Conservation (phyloP, 2,888 invertebrate genomes). For the Volucella inanis region DNA sequence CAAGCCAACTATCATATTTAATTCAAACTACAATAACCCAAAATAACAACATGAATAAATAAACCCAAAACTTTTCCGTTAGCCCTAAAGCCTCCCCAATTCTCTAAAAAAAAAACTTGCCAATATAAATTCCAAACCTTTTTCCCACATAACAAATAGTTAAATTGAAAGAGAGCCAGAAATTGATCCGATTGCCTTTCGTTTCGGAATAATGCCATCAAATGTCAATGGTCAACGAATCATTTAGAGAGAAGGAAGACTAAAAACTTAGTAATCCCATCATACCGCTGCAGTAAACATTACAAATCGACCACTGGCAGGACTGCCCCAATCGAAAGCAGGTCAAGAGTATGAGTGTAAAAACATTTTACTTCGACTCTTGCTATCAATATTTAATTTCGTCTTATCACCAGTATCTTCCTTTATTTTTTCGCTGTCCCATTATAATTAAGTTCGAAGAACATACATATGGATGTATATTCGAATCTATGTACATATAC, state of each 20-base stretch:
- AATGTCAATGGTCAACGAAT: conserved; percentile 49
- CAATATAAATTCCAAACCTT: not conserved
- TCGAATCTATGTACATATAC: not conserved
- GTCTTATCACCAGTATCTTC: conserved; percentile 36
- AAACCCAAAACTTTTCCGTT: not conserved
- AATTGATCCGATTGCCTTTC: conserved; percentile 44
- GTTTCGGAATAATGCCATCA: conserved; percentile 50
- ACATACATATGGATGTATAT: too few relatives aligned
- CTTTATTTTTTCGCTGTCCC: conserved; percentile 5
- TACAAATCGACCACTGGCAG: conserved; percentile 36
- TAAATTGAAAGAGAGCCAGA: conserved; percentile 3
- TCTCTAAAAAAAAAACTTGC: not conserved
- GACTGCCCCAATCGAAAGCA: conserved; percentile 10
- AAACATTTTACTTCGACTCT: conserved; percentile 66
- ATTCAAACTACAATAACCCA: not conserved
- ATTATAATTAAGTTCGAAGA: not conserved
- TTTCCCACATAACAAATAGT: conserved; percentile 28
- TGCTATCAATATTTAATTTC: conserved; percentile 70
- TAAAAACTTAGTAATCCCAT: conserved; percentile 51
- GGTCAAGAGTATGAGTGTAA: conserved; percentile 24
- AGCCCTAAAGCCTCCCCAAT: not conserved
- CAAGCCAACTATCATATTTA: too few relatives aligned
- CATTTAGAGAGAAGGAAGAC: conserved; percentile 26
- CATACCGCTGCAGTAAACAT: conserved; percentile 40
- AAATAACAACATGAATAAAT: not conserved